phyloP scores from a whole-genome alignment of 2,113 vertebrate species.

The Cyphomyrus discorhynchus region DNA sequence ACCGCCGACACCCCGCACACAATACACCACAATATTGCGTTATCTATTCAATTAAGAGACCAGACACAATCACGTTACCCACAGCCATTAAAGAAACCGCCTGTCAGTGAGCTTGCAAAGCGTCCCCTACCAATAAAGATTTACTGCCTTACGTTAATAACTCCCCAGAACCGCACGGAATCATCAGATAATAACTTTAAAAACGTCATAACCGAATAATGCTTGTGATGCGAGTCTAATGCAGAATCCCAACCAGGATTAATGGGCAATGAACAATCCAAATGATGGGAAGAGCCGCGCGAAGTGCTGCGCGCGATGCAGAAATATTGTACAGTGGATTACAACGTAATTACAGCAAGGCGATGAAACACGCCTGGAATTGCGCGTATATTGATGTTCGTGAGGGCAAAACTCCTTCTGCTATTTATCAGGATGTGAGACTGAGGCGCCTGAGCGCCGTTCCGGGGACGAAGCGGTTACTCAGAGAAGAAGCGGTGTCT shows the following conservation, averaged over 20 bases:
- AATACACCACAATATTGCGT: neutral
- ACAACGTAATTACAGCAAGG: neutral
- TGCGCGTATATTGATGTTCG: neutral
- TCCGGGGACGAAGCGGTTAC: neutral
- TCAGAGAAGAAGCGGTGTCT: neutral
- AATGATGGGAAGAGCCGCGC: neutral
- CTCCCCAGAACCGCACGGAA: neutral
- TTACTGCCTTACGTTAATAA: neutral
- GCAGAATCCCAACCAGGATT: neutral
- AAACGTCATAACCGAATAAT: neutral
- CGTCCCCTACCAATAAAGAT: neutral
- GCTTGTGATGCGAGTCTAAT: neutral
- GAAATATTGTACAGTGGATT: neutral
- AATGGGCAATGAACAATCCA: neutral
- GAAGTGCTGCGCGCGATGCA: neutral
- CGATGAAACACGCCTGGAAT: neutral
- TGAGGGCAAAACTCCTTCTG: neutral
- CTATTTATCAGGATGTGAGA: neutral
- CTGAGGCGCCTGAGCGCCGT: neutral
- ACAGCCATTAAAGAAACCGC: neutral
- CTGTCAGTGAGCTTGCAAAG: neutral
- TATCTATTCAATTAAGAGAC: neutral
- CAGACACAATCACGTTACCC: neutral
- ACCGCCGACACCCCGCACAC: neutral
- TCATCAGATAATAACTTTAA: neutral